Evolutionary conservation across 2,797 vertebrate genomes (phyloP).

Genomic region (Buceros bicornis): DNA sequence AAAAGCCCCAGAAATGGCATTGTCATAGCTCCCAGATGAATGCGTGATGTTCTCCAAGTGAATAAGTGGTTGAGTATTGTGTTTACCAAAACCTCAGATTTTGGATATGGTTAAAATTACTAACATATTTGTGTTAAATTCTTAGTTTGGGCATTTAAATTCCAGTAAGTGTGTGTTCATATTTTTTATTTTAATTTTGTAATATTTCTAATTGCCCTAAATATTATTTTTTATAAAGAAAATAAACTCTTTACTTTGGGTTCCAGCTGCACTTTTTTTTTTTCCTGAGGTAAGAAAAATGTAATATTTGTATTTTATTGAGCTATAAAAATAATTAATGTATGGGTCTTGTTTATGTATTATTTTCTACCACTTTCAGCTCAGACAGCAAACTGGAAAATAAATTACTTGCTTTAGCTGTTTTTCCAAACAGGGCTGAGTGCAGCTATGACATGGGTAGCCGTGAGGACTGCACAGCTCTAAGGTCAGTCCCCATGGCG

Average conservation of each 20-base stretch:
- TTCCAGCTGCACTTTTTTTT: background rate
- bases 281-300: background rate
- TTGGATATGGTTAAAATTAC: background rate
- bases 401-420: background rate
- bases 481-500: background rate
- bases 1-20: background rate
- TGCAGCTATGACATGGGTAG: accelerated
- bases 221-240: background rate
- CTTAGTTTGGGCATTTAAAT: background rate
- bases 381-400: background rate
- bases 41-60: background rate
- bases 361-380: background rate
- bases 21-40: background rate
- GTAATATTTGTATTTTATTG: background rate
- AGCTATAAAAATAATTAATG: background rate
- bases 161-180: accelerated
- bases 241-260: background rate
- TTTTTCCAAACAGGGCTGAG: background rate
- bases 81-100: background rate
- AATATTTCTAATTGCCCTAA: background rate
- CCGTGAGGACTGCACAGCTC: background rate
- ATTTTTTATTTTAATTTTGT: background rate
- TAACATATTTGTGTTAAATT: background rate
- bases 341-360: background rate
- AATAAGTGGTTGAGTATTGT: background rate